phyloP scores from a whole-genome alignment of 1,140 invertebrate genomes.

The Uloborus diversus region DNA sequence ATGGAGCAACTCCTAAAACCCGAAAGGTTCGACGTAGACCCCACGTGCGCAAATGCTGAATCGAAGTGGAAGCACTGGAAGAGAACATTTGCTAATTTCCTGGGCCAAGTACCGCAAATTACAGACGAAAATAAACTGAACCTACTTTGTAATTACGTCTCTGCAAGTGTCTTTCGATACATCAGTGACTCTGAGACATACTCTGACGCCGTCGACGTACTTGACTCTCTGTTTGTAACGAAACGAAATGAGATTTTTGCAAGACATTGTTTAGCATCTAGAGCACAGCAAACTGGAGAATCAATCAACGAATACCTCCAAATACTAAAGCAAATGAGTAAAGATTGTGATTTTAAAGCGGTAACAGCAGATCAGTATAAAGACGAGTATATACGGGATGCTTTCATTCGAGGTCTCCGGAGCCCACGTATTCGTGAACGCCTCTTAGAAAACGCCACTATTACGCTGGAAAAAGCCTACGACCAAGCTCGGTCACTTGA shows the following conservation, averaged over 20 bases:
- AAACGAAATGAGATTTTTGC: constrained; percentile 49
- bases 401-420: constrained; percentile 46
- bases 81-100: constrained; percentile 1
- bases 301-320: constrained; percentile 47
- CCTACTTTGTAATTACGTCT: constrained; percentile 44
- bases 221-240: constrained; percentile 37
- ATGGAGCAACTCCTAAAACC: constrained; percentile 19
- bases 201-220: background rate
- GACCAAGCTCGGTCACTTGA: constrained; percentile 51
- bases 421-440: constrained; percentile 28
- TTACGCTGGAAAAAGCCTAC: constrained; percentile 19
- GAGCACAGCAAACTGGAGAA: constrained; percentile 30
- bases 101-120: background rate
- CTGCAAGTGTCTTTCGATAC: constrained; percentile 6
- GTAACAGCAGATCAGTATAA: constrained; percentile 42
- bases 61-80: constrained; percentile 18
- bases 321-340: constrained; percentile 41
- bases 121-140: constrained; percentile 34
- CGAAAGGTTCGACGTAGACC: constrained; percentile 16
- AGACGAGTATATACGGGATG: constrained; percentile 47
- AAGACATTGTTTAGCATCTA: constrained; percentile 26
- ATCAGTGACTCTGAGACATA: constrained; percentile 17
- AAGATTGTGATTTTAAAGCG: constrained; percentile 40
- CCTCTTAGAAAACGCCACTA: constrained; percentile 31
- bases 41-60: background rate